A percentile compares a stretch with the other conserved stretches of the same genome.
Evolutionary conservation across 2,888 invertebrate species (phyloP).

Genomic region (Phyllotreta striolata): DNA sequence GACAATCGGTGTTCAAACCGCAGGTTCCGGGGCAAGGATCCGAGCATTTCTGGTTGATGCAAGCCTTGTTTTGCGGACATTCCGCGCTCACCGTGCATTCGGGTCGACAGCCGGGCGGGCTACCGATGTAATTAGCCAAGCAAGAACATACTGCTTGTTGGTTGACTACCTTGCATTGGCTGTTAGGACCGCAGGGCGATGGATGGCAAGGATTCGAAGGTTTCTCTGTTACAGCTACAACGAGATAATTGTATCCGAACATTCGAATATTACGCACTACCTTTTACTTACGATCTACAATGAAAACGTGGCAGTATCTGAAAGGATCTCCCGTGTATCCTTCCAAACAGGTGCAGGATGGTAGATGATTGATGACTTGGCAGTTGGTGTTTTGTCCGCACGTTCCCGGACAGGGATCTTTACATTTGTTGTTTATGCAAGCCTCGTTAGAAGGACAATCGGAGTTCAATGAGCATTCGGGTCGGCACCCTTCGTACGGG

Average conservation of each 20-base stretch:
- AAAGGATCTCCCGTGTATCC: conserved; percentile 79
- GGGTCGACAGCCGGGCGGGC: conserved; percentile 78
- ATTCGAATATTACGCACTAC: neutral
- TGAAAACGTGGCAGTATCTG: conserved; percentile 41
- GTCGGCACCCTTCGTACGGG: conserved; percentile 67
- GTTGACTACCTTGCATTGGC: conserved; percentile 76
- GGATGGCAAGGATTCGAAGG: conserved; percentile 62
- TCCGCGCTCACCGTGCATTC: conserved; percentile 84
- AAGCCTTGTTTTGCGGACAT: conserved; percentile 79
- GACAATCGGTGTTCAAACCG: conserved; percentile 78
- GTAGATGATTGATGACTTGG: conserved; percentile 78
- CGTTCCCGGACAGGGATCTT: conserved; percentile 76
- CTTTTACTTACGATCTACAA: too few relatives aligned
- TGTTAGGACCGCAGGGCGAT: conserved; percentile 74
- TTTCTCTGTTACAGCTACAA: neutral
- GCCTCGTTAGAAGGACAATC: conserved; percentile 74
- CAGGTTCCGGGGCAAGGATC: conserved; percentile 87
- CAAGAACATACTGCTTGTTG: conserved; percentile 62
- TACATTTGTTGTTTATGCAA: conserved; percentile 76
- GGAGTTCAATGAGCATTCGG: conserved; percentile 75
- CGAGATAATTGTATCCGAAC: neutral
- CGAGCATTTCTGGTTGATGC: conserved; percentile 80
- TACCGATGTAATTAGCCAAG: conserved; percentile 59
- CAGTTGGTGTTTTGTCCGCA: conserved; percentile 77
- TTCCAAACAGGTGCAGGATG: conserved; percentile 70